Conservation (phyloP, 2,113 vertebrate species). For the Dromiciops gliroides region DNA sequence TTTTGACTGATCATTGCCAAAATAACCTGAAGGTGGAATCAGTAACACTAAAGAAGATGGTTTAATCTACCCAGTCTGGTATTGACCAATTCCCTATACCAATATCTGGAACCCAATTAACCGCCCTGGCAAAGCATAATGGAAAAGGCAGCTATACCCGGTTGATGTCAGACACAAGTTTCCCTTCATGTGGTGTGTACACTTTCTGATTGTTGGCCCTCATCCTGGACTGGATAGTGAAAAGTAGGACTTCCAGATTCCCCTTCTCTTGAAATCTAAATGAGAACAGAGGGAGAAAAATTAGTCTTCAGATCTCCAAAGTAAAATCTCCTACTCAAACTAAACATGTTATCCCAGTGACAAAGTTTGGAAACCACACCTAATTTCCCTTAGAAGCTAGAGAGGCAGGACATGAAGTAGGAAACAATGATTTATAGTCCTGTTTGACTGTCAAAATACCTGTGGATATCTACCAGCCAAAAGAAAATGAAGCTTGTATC, state of each 20-base stretch:
- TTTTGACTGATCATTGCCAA: not conserved
- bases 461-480: not conserved
- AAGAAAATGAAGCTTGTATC: not conserved
- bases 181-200: slow-evolving; percentile 94
- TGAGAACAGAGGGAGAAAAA: slow-evolving; percentile 48
- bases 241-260: slow-evolving; percentile 96
- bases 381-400: slow-evolving; percentile 22
- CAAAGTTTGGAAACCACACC: not conserved
- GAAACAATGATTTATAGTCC: not conserved
- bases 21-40: not conserved
- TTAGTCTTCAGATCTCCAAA: not conserved
- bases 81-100: not conserved
- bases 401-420: slow-evolving; percentile 7
- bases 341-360: not conserved
- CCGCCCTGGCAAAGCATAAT: not conserved
- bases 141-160: slow-evolving; percentile 83
- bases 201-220: slow-evolving; percentile 98
- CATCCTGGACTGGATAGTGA: slow-evolving; percentile 98
- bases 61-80: not conserved
- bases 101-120: not conserved
- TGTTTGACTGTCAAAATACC: not conserved
- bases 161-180: slow-evolving; percentile 97
- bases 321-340: not conserved
- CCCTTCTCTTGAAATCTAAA: slow-evolving; percentile 98
- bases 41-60: slow-evolving; percentile 8